phyloP scores from a whole-genome alignment of 2,797 vertebrate genomes.

The Enteromius afrohamiltoni region DNA sequence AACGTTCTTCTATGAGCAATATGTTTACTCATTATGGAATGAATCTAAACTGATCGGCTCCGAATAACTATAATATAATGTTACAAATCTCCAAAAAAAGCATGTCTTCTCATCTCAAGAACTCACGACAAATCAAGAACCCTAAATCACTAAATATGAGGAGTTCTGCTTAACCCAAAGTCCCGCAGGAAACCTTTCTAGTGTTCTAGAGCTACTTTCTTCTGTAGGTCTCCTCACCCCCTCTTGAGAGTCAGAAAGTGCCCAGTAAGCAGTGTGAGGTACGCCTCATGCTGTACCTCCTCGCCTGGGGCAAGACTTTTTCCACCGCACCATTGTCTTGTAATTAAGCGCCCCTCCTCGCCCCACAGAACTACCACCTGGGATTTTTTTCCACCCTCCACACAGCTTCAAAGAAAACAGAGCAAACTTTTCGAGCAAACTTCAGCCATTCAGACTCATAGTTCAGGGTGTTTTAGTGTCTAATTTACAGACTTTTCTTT shows the following conservation, averaged over 20 bases:
- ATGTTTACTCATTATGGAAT: neutral
- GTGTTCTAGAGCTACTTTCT: neutral
- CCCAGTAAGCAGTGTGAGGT: slow-evolving; percentile 15
- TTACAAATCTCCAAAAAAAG: neutral
- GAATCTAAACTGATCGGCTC: neutral
- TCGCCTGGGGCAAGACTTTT: slow-evolving; percentile 19
- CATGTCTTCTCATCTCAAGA: neutral
- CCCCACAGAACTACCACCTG: slow-evolving; percentile 23
- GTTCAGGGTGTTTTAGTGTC: slow-evolving; percentile 1
- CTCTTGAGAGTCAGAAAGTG: slow-evolving; percentile 14
- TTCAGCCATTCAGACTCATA: slow-evolving; percentile 14
- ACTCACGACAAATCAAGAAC: neutral
- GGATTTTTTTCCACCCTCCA: neutral
- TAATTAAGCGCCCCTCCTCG: slow-evolving; percentile 45
- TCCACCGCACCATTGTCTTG: slow-evolving; percentile 45
- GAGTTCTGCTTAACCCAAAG: neutral
- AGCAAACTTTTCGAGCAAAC: neutral
- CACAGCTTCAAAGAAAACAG: slow-evolving; percentile 22
- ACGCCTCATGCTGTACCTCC: neutral
- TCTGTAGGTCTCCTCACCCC: neutral
- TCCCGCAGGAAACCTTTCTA: neutral
- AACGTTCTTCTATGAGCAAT: neutral
- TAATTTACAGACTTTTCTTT: slow-evolving; percentile 33
- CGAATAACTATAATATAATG: neutral
- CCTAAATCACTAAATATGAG: neutral